A percentile compares a stretch with the other conserved stretches of the same genome.
Conservation (phyloP, 1,140 invertebrate genomes). For the Pachyrhynchus sulphureomaculatus region DNA sequence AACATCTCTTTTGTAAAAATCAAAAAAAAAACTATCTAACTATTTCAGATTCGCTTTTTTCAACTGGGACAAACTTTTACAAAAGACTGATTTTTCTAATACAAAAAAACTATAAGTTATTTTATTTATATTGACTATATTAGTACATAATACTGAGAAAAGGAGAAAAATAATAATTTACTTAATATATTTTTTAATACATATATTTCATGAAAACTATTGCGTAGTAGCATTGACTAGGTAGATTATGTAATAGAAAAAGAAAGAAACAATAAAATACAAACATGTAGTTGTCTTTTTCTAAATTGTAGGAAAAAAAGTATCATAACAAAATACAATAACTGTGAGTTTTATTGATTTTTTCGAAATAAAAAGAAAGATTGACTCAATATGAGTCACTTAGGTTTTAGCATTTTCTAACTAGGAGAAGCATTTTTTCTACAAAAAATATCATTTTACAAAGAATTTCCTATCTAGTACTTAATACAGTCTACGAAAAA, state of each 20-base stretch:
- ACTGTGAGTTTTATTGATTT: background rate
- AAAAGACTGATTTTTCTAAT: background rate
- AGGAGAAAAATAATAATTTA: constrained; percentile 16
- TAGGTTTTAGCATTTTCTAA: background rate
- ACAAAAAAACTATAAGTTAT: background rate
- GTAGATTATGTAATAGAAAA: background rate
- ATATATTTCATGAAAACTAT: background rate
- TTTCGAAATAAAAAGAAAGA: background rate
- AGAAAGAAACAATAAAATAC: background rate
- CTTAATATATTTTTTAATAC: background rate
- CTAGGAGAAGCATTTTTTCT: constrained; percentile 6
- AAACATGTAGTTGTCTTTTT: too few species aligned
- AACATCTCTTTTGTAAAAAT: too few species aligned
- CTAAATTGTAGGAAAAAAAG: too few species aligned
- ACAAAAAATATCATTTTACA: background rate
- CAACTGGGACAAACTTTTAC: background rate
- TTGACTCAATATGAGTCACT: constrained; percentile 19
- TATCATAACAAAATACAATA: background rate
- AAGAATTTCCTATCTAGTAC: background rate
- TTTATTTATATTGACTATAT: background rate
- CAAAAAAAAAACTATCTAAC: background rate
- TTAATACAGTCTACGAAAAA: background rate
- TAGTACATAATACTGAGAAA: constrained; percentile 12
- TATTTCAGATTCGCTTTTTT: background rate
- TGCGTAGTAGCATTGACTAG: constrained; percentile 7